These are phyloP conservation scores for Tokudaia muenninki DNA, from an alignment of 2,797 vertebrate species.

Conservation along the genomic window DNA sequence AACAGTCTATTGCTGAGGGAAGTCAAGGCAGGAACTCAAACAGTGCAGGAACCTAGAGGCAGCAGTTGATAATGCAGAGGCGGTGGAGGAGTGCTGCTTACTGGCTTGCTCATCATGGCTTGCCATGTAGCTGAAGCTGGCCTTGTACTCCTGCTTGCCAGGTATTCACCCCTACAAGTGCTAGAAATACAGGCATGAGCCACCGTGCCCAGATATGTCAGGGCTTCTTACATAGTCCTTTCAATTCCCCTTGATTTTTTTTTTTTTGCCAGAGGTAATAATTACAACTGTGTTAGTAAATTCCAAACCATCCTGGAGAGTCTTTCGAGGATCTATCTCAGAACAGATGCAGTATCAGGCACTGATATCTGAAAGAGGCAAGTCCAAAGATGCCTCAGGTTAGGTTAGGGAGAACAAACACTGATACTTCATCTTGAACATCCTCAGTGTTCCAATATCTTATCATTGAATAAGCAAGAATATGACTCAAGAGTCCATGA, in stretches of 20 bases:
- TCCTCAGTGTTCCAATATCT: neutral
- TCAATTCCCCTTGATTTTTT: neutral
- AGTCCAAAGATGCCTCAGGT: neutral
- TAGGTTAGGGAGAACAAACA: neutral
- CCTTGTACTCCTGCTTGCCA: no score
- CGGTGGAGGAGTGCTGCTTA: neutral
- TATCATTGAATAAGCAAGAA: neutral
- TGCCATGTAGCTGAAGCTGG: neutral
- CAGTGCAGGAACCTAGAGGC: neutral
- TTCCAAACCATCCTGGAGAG: neutral
- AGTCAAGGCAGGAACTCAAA: neutral
- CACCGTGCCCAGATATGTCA: neutral
- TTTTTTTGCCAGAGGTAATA: neutral
- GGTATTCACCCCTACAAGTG: no score
- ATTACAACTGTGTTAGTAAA: neutral
- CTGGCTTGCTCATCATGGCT: neutral
- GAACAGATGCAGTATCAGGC: neutral
- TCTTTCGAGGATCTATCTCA: neutral
- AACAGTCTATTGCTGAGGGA: neutral
- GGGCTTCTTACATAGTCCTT: neutral
- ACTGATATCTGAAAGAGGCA: neutral
- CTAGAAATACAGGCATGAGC: neutral
- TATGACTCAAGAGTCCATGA: neutral
- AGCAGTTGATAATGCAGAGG: neutral
- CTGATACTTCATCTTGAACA: neutral